Evolutionary conservation across 2,113 vertebrate genomes (phyloP), one percentile per base, ranked within the genome.

Genomic region (Pleuronectes platessa): DNA sequence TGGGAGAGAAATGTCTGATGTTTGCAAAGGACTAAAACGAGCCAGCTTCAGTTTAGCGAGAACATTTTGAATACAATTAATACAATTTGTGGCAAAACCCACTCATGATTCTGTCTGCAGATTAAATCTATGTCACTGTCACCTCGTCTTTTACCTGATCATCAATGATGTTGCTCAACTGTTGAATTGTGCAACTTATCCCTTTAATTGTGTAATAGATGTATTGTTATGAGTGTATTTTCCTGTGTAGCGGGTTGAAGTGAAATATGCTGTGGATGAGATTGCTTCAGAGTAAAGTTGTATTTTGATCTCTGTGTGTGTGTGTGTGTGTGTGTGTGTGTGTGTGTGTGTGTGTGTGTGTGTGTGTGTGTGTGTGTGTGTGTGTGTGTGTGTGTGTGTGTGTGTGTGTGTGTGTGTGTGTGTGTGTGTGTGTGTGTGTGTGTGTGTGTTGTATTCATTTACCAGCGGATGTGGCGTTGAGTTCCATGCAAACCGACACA

Each of bases 231-330:
- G 3, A 18, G 47, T 6, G 47, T 6, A 51, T 51, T 51, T 51
- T 18, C 26, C 11, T 56, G 21, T 59, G 20, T 21, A 17, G 20
- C 18, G 35, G 4, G 15, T 68, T 75, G 51, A 63, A 31, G 40
- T 76, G 40, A 71, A 79, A 75, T 55, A 2, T 76, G 58, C 37
- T 31, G 64, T 69, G 45, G 47, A 12, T 42, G 40, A 40, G 8
- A 62, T 62, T 72, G 2, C 56, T 67, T 71, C 12, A 37, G 23
- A 79, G 76, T 79, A 74, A 31, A 31, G 31, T 31, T 31, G 31
- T 31, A 31, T 31, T 31, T 31, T 31, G 31, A 31, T 31, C 31
- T 68, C 35, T 27, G 13, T 62, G 15, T 45, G 6, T 23, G 2
- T 51, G 24, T 27, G 54, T 65, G 47, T 49, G 13, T 15, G 15